Percentiles rank a stretch among this genome's conserved stretches.
Evolutionary conservation across 2,888 invertebrate species (phyloP).

Genomic region (Scrobipalpa atriplicella): DNA sequence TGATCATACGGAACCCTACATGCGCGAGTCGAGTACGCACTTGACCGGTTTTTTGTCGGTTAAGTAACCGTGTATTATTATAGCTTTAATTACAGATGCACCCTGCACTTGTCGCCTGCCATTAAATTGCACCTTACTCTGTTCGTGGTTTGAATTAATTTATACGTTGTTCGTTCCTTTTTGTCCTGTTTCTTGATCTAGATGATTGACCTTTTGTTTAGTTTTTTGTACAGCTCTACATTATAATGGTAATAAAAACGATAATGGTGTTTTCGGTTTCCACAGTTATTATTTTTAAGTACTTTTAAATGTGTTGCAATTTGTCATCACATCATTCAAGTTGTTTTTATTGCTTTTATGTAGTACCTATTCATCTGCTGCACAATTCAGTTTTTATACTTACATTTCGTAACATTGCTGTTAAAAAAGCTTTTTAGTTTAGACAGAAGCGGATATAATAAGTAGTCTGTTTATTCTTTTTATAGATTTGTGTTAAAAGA

Average conservation of each 20-base stretch:
- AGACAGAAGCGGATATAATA: neutral
- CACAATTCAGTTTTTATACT: neutral
- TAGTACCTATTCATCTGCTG: too few relatives aligned
- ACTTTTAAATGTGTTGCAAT: constrained; percentile 11
- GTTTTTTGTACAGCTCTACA: neutral
- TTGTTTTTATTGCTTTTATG: neutral
- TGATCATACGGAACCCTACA: neutral
- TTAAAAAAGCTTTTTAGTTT: neutral
- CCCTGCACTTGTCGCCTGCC: constrained; percentile 20
- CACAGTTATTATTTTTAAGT: constrained; percentile 7
- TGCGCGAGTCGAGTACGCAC: neutral
- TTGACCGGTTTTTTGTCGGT: constrained; percentile 15
- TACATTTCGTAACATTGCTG: neutral
- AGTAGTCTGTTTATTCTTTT: neutral
- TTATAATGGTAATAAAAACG: constrained; percentile 8
- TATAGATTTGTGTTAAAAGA: neutral
- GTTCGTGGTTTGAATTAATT: constrained; percentile 8
- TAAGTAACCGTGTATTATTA: constrained; percentile 29
- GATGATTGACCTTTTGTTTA: neutral
- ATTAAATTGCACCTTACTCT: constrained; percentile 19
- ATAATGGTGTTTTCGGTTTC: neutral
- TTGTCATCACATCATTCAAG: neutral
- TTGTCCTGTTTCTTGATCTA: neutral
- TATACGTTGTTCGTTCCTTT: neutral
- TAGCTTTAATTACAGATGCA: constrained; percentile 29